These are phyloP conservation scores for Trissolcus japonicus DNA, from an alignment of 2,888 invertebrate species.

Conservation along the genomic window DNA sequence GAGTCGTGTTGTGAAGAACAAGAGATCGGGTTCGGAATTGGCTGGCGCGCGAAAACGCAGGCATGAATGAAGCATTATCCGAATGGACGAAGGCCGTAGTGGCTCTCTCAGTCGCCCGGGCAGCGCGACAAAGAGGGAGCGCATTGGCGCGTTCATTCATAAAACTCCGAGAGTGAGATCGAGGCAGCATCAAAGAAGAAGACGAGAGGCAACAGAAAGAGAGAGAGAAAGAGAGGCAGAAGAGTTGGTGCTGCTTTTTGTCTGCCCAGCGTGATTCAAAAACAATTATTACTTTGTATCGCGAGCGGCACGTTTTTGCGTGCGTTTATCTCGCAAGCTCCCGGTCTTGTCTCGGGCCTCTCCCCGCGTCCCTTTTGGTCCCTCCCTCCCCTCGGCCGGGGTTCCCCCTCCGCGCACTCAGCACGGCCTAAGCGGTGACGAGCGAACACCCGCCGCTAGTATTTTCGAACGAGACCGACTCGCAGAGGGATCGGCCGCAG, in stretches of 20 bases:
- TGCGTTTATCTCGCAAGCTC: conserved; percentile 16
- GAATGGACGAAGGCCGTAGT: conserved; percentile 64
- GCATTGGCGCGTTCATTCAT: conserved; percentile 79
- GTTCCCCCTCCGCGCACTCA: conserved; percentile 34
- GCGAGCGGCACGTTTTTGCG: conserved; percentile 16
- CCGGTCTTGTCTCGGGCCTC: conserved; percentile 21
- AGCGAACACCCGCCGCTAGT: conserved; percentile 59
- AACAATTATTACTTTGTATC: conserved; percentile 50
- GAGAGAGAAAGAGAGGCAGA: background rate
- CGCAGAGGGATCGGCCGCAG: conserved; percentile 56
- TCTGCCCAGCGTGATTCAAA: conserved; percentile 22
- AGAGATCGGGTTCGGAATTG: conserved; percentile 12
- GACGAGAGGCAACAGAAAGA: background rate
- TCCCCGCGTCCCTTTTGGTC: conserved; percentile 37
- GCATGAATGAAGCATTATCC: conserved; percentile 69
- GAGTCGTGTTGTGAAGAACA: too few relatives aligned
- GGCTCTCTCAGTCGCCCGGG: conserved; percentile 25
- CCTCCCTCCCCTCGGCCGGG: conserved; percentile 37
- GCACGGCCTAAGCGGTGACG: conserved; percentile 55
- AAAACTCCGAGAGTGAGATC: conserved; percentile 69
- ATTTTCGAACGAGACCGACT: conserved; percentile 60
- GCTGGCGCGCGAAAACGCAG: conserved; percentile 51
- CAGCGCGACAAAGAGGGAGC: conserved; percentile 60
- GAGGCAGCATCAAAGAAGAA: conserved; percentile 52
- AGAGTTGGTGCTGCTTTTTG: conserved; percentile 13